These are phyloP conservation scores for Dryomyza anilis DNA, from an alignment of 2,888 invertebrate species.

Conservation along the genomic window DNA sequence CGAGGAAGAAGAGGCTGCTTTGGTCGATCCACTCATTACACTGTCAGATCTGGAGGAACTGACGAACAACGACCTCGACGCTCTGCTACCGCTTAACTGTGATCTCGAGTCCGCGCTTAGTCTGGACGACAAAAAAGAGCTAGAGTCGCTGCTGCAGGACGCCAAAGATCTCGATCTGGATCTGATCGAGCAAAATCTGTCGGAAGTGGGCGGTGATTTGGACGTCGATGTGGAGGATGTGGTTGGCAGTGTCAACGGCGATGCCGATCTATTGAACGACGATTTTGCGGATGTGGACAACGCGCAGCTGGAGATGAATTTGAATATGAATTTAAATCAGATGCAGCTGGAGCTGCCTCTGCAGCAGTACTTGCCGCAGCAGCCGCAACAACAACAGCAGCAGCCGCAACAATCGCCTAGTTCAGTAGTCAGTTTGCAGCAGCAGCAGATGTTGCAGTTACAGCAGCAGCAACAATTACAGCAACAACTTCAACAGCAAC, in stretches of 20 bases:
- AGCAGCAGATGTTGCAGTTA: constrained; percentile 36
- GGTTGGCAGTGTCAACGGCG: constrained; percentile 17
- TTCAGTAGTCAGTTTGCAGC: constrained; percentile 11
- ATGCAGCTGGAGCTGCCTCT: constrained; percentile 24
- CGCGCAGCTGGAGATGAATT: constrained; percentile 18
- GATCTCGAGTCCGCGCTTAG: constrained; percentile 63
- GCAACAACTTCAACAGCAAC: constrained; percentile 33
- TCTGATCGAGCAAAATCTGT: constrained; percentile 62
- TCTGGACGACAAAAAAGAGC: constrained; percentile 58
- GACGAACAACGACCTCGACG: constrained; percentile 67
- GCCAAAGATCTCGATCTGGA: constrained; percentile 60
- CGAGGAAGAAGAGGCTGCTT: constrained; percentile 29
- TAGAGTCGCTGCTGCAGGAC: constrained; percentile 58
- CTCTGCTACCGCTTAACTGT: constrained; percentile 66
- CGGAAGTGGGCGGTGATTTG: constrained; percentile 55
- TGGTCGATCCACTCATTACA: constrained; percentile 50
- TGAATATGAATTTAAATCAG: constrained; percentile 20
- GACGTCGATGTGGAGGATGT: constrained; percentile 36
- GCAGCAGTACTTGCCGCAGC: constrained; percentile 28
- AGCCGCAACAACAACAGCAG: constrained; percentile 29
- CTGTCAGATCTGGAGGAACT: constrained; percentile 57
- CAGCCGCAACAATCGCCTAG: constrained; percentile 29
- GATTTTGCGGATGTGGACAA: constrained; percentile 17
- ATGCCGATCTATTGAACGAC: constrained; percentile 6
- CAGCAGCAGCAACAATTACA: constrained; percentile 31